Conservation (phyloP, 2,113 vertebrate species). For the Pungitius pungitius region DNA sequence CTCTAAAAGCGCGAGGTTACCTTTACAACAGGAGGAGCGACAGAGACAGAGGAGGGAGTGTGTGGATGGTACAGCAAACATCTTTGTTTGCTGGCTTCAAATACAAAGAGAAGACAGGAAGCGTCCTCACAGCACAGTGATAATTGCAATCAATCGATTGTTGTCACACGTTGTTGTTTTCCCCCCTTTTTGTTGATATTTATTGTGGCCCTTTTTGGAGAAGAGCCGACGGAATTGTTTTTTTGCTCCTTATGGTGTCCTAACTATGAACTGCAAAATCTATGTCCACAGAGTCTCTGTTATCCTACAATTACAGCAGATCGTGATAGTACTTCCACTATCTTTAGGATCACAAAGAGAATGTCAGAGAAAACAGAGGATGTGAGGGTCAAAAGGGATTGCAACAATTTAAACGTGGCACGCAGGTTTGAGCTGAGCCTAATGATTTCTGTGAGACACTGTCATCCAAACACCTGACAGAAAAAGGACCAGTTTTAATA, state of each 20-base stretch:
- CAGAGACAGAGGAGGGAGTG: slow-evolving; percentile 13
- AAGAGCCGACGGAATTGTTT: background rate
- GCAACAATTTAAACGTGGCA: slow-evolving; percentile 65
- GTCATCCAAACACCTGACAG: slow-evolving; percentile 74
- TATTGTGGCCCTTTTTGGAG: background rate
- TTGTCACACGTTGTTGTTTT: background rate
- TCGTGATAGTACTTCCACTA: slow-evolving; percentile 42
- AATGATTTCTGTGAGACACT: slow-evolving; percentile 75
- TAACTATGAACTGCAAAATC: slow-evolving; percentile 9
- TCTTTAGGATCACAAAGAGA: slow-evolving; percentile 53
- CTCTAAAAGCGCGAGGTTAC: slow-evolving; percentile 62
- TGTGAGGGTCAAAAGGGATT: slow-evolving; percentile 68
- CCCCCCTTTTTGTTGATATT: slow-evolving; percentile 5
- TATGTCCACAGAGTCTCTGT: slow-evolving; percentile 19
- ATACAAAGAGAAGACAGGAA: slow-evolving; percentile 12
- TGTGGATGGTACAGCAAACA: slow-evolving; percentile 12
- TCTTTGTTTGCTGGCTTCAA: slow-evolving; percentile 5
- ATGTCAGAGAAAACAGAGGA: slow-evolving; percentile 56
- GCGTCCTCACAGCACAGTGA: background rate
- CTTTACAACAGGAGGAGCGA: slow-evolving; percentile 45
- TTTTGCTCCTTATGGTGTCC: background rate
- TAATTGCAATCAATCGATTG: background rate
- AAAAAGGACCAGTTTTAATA: slow-evolving; percentile 77
- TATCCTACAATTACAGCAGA: slow-evolving; percentile 32
- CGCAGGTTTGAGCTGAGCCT: slow-evolving; percentile 61